Evolutionary conservation across 2,113 vertebrate species (phyloP), one percentile per base, ranked within the genome.

Genomic region (Oncorhynchus masou): DNA sequence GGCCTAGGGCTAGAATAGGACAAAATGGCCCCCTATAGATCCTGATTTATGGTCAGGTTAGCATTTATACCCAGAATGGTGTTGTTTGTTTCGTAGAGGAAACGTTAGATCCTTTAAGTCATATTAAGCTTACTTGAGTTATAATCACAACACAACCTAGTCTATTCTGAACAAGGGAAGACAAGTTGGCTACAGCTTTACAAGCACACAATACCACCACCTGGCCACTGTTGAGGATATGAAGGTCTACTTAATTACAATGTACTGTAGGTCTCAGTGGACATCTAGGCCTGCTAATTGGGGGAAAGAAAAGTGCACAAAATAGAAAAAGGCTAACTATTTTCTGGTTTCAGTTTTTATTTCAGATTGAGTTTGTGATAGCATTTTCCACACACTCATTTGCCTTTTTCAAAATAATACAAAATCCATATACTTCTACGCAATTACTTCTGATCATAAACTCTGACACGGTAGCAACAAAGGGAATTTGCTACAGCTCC

Each of bases 271-370:
- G 15, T 4, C 51, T 54, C 51, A 54, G 51, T 19, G 3, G 2
- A 22, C 13, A 24, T 62, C 24, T 24, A 62, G 59, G 59, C 13
- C n/a, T 62, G n/a, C 39, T 45, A n/a, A 29, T 19, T 54, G 16
- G 51, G 16, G 15, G 4, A 19, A 19, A 54, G 51, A 16, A 15
- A 54, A 19, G 1, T 19, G 1, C 4, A 75, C 71, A 74, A 13
- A 74, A 62, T n/a, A 62, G 22, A 79, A 71, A 77, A 20, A 60
- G 15, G 2, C 22, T 4, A 29, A 68, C 70, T 60, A 62, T 73
- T 76, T 27, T 81, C 78, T 79, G 67, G 73, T 87, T 83, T 83
- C 49, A 74, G 9, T 76, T 90, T 90, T 91, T 90, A 90, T 91
- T 91, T 79, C 73, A 89, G 84, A 83, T 78, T 24, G 84, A 84